phyloP scores from a whole-genome alignment of 2,113 vertebrate species.

The Dascyllus trimaculatus region DNA sequence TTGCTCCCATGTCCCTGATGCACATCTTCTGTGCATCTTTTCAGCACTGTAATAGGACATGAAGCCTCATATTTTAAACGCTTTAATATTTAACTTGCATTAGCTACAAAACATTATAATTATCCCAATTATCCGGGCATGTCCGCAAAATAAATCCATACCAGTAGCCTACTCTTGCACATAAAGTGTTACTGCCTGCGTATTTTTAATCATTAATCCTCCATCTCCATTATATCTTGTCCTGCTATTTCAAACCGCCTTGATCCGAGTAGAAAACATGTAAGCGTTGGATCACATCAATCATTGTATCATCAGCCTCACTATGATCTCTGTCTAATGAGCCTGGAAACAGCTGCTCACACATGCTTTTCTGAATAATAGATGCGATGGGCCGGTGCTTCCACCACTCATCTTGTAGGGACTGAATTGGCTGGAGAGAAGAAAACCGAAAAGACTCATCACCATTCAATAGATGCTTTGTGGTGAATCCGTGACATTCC shows the following conservation, averaged over 20 bases:
- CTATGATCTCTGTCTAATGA: conserved; percentile 76
- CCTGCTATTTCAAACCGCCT: conserved; percentile 31
- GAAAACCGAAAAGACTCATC: conserved; percentile 18
- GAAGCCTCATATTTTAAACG: no score
- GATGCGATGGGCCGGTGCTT: conserved; percentile 59
- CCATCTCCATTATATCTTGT: conserved; percentile 16
- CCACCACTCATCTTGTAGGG: conserved; percentile 49
- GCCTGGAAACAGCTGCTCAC: conserved; percentile 73
- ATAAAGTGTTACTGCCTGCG: background rate
- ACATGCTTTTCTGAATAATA: conserved; percentile 80
- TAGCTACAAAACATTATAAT: background rate
- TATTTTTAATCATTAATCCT: conserved; percentile 30
- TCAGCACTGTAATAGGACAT: no score
- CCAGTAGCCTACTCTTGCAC: background rate
- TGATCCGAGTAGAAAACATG: conserved; percentile 47
- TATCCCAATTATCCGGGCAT: background rate
- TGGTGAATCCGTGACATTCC: background rate
- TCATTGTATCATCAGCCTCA: conserved; percentile 62
- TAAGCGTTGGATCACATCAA: conserved; percentile 55
- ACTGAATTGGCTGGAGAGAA: conserved; percentile 11
- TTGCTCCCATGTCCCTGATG: background rate
- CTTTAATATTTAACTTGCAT: background rate
- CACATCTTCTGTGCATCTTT: background rate
- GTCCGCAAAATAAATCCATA: background rate
- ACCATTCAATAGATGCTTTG: background rate